Evolutionary conservation across 2,797 vertebrate genomes (phyloP).

Genomic region (Microtus obscurus): DNA sequence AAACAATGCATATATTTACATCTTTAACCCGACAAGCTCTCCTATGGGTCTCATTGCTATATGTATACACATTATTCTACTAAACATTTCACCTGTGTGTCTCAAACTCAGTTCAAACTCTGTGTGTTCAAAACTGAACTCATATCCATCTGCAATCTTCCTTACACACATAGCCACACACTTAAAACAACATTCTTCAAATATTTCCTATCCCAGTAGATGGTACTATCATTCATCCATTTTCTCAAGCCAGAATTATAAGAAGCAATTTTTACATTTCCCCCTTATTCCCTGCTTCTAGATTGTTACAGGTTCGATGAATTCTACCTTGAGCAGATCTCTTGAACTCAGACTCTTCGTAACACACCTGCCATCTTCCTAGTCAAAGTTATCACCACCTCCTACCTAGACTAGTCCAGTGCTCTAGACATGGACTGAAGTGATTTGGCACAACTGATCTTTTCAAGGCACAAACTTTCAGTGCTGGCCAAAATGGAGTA

Average conservation of each 20-base stretch:
- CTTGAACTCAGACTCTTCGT: background rate
- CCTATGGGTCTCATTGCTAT: background rate
- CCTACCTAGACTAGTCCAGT: slow-evolving; percentile 13
- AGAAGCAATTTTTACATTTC: slow-evolving; percentile 30
- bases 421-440: slow-evolving; percentile 1
- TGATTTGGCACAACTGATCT: slow-evolving; percentile 3
- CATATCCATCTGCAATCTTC: background rate
- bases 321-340: background rate
- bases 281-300: slow-evolving; percentile 31
- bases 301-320: slow-evolving; percentile 36
- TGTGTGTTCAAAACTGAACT: slow-evolving; percentile 19
- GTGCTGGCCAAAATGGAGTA: slow-evolving; percentile 1
- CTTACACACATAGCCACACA: slow-evolving; percentile 32
- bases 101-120: slow-evolving; percentile 39
- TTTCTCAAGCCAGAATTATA: slow-evolving; percentile 54
- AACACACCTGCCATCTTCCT: slow-evolving; percentile 8
- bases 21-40: background rate
- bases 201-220: slow-evolving; percentile 44
- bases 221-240: slow-evolving; percentile 1
- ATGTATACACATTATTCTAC: background rate
- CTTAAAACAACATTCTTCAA: background rate
- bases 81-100: background rate
- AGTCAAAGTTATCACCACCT: background rate
- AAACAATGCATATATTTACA: slow-evolving; percentile 53
- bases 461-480: slow-evolving; percentile 47